Percentiles rank a stretch among this genome's conserved stretches.
Conservation (phyloP, 2,797 vertebrate genomes). For the Sebastes taczanowskii region DNA sequence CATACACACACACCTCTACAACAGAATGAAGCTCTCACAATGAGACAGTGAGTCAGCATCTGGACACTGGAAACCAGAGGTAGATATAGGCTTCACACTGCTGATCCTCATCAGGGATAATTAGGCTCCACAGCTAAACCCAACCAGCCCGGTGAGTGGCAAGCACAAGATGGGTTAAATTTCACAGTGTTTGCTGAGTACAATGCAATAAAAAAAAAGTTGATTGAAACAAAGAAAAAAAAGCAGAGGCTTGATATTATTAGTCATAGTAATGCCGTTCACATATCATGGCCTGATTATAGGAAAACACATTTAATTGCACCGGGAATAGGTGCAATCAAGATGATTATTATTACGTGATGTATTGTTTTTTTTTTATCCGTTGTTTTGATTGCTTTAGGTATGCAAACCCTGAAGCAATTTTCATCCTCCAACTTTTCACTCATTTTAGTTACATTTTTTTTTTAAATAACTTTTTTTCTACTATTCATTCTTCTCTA, state of each 20-base stretch:
- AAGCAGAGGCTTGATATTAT: not conserved
- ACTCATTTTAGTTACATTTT: conserved; percentile 5
- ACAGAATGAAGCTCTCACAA: not conserved
- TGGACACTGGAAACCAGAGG: not conserved
- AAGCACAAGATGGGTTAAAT: not conserved
- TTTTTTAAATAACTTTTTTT: not conserved
- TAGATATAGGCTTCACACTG: not conserved
- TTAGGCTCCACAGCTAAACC: not conserved
- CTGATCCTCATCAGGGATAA: not conserved
- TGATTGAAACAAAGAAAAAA: not conserved
- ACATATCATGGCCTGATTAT: conserved; percentile 55
- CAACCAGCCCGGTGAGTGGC: not conserved
- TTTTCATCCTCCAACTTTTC: conserved; percentile 17
- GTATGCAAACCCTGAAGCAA: conserved; percentile 11
- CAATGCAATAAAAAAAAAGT: not conserved
- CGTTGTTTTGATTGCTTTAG: conserved; percentile 49
- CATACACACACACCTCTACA: not conserved
- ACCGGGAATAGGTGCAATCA: conserved; percentile 56
- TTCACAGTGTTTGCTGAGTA: not conserved
- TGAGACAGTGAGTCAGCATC: not conserved
- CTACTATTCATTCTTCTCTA: not conserved
- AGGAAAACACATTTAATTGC: conserved; percentile 56
- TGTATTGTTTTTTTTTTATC: conserved; percentile 38
- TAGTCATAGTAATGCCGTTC: conserved; percentile 38
- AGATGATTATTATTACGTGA: conserved; percentile 56